A percentile compares a stretch with the other conserved stretches of the same genome.
phyloP scores from a whole-genome alignment of 2,797 vertebrate genomes.

The Diplodus sargus region DNA sequence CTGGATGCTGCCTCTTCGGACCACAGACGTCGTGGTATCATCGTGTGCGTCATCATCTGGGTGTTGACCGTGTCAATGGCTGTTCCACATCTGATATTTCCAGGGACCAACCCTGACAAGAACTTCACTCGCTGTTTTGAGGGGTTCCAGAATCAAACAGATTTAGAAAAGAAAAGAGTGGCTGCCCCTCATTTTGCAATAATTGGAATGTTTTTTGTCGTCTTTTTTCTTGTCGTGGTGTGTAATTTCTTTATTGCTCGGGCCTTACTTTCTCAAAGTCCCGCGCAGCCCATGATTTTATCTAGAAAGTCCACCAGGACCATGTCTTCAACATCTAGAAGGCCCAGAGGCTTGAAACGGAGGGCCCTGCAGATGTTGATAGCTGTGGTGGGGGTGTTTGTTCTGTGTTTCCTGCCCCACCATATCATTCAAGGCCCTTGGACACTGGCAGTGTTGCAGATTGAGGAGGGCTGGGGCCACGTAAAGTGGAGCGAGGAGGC shows the following conservation, averaged over 20 bases:
- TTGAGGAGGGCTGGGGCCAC: conserved; percentile 72
- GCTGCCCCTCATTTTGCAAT: conserved; percentile 85
- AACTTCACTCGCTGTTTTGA: conserved; percentile 89
- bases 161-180: conserved; percentile 38
- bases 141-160: conserved; percentile 70
- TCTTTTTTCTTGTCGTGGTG: conserved; percentile 88
- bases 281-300: conserved; percentile 41
- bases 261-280: conserved; percentile 79
- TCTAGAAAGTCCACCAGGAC: conserved; percentile 39
- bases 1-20: conserved; percentile 88
- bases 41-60: conserved; percentile 88
- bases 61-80: conserved; percentile 73
- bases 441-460: conserved; percentile 88
- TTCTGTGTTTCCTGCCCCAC: conserved; percentile 94
- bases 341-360: conserved; percentile 82
- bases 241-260: conserved; percentile 92
- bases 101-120: conserved; percentile 3
- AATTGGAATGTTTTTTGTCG: conserved; percentile 84
- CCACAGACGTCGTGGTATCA: conserved; percentile 87
- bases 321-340: background rate
- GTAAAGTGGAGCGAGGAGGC: conserved; percentile 63
- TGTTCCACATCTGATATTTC: conserved; percentile 71
- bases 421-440: conserved; percentile 92
- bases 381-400: conserved; percentile 91
- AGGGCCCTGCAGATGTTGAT: conserved; percentile 92